Base-by-base conservation (phyloP, 2,113 vertebrate genomes). In the Chloropsis cyanopogon region DNA sequence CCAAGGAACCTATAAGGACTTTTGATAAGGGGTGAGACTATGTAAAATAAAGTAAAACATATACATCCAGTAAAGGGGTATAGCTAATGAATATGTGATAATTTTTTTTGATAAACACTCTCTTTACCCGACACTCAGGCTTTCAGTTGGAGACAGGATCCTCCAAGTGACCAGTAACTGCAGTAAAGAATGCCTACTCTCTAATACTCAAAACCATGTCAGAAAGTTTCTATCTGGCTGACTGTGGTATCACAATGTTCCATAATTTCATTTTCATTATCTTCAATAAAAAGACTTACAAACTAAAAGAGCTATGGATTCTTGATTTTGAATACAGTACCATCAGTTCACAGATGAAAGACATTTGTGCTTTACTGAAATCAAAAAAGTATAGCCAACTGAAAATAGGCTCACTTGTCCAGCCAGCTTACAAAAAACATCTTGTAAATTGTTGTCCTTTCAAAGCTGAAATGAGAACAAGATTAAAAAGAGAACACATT, bases 41-140 rank as follows among this genome's bases (percentile, higher is more conserved):
- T 9, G 16, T 35, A 59, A 57, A 76, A 59, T 24, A 21, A 59
- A 68, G 25, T 42, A 35, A 66, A 50, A 76, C 4, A 50, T 26
- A 35, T 2, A 59, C 4, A 31, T 31, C 22, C 29, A 46, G 26
- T 44, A 37, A 52, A 26, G 9, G 14, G 13, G 4, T 12, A 52
- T 33, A 52, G 11, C 26, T 52, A 52, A 68, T 26, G 33, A 52
- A 60, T 23, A 14, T 28, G 28, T 19, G 37, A 60, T 8, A 11
- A 31, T 26, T 66, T 59, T 12, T 77, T 17, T 52, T 22, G 10
- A 77, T 33, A 52, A 68, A 77, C 9, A 22, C 31, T 31, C 37
- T 26, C 37, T 37, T 37, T 31, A 37, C 22, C 18, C 0, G 0
- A 12, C 2, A 41, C 31, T 26, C 0, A 1, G 26, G 53, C 31